Percentiles rank a stretch among this genome's conserved stretches.
These are phyloP conservation scores for Acipenser transmontanus DNA, from an alignment of 2,797 vertebrate genomes.

Conservation along the genomic window DNA sequence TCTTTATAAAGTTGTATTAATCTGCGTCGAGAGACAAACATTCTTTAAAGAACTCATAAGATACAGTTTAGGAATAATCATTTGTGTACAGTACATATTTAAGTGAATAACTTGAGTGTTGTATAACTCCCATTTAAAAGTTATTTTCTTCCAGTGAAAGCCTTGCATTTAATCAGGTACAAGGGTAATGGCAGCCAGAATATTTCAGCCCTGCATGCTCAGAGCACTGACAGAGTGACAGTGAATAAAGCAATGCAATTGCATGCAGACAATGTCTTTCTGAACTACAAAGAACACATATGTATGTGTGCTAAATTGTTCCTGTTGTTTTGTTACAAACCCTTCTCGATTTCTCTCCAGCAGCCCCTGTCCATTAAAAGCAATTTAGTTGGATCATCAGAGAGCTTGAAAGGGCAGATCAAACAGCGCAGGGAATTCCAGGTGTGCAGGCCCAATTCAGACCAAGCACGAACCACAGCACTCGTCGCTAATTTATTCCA, in stretches of 20 bases:
- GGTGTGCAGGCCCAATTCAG: constrained; percentile 68
- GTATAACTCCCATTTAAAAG: no score
- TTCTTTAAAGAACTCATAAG: no score
- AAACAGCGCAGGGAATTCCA: constrained; percentile 80
- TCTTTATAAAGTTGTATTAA: no score
- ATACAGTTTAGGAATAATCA: no score
- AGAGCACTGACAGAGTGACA: constrained; percentile 14
- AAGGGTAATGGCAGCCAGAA: constrained; percentile 64
- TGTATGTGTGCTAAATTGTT: constrained; percentile 58
- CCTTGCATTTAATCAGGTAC: constrained; percentile 49
- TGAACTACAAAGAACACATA: constrained; percentile 80
- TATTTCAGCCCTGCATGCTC: no score
- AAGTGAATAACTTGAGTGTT: no score
- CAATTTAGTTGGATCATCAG: constrained; percentile 84
- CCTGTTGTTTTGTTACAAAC: constrained; percentile 56
- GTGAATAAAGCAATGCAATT: constrained; percentile 58
- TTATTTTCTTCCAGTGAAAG: constrained; percentile 36
- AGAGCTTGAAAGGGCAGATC: constrained; percentile 92
- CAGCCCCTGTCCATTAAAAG: constrained; percentile 76
- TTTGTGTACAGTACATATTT: no score
- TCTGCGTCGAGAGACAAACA: no score
- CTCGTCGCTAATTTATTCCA: constrained; percentile 74
- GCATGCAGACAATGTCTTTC: constrained; percentile 54
- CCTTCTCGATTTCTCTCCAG: constrained; percentile 62
- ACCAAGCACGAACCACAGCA: constrained; percentile 60